These are phyloP conservation scores for Melieria picta DNA, from an alignment of 2,888 invertebrate species.

Conservation along the genomic window DNA sequence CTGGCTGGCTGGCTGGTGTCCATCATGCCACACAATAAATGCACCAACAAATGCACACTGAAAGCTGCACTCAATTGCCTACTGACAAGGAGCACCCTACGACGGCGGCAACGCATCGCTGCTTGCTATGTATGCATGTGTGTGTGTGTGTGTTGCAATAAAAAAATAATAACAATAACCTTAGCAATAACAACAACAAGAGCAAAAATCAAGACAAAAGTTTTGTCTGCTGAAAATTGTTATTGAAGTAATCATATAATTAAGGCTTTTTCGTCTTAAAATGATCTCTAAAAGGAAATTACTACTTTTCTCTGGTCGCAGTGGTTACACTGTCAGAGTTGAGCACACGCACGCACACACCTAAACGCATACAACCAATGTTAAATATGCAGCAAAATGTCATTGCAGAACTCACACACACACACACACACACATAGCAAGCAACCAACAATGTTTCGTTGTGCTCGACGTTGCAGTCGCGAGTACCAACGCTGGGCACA, in stretches of 20 bases:
- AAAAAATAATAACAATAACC: too few relatives aligned
- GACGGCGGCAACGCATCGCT: neutral
- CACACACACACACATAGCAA: neutral
- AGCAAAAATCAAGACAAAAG: constrained; percentile 39
- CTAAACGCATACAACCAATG: too few relatives aligned
- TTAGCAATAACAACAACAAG: too few relatives aligned
- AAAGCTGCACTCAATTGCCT: neutral
- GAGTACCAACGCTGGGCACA: too few relatives aligned
- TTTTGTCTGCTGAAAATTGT: constrained; percentile 47
- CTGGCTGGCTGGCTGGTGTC: neutral
- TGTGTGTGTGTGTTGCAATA: too few relatives aligned
- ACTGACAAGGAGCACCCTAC: neutral
- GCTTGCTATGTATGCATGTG: neutral
- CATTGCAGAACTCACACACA: neutral
- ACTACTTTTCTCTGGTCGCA: constrained; percentile 39
- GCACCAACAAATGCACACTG: too few relatives aligned
- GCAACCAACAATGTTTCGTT: neutral
- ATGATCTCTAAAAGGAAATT: constrained; percentile 46
- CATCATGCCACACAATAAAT: too few relatives aligned
- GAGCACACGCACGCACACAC: too few relatives aligned
- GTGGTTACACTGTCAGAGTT: neutral
- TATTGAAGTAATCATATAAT: constrained; percentile 52
- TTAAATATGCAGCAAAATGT: too few relatives aligned
- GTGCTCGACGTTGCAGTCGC: too few relatives aligned
- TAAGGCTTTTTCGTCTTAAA: constrained; percentile 44